Evolutionary conservation across 2,113 vertebrate species (phyloP), one percentile per base, ranked within the genome.

Genomic region (Phoxinus phoxinus): DNA sequence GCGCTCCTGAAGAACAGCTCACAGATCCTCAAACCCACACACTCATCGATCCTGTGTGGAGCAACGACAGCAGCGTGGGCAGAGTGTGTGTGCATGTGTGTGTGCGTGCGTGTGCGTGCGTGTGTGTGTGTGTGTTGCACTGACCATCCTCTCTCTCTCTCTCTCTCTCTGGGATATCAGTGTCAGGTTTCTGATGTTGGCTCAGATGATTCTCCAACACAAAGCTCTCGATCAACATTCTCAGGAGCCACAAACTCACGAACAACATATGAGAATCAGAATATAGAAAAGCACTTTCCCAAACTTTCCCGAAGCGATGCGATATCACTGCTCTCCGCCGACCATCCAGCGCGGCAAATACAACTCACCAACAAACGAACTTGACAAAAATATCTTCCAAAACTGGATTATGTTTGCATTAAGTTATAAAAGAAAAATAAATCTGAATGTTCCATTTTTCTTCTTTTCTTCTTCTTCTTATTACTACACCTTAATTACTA

Each of bases 171-270:
- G 81, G 59, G 35, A 84, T 89, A 84, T 86, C 87, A 61, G 61
- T 80, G 69, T 90, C 85, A 59, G 77, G 88, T 90, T 90, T 75
- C 88, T 65, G 78, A 79, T 56, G 71, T 23, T 69, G 19, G 84
- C 67, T 89, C 86, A 25, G 81, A 82, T 88, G 85, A 67, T 85
- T 59, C 74, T 65, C 63, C 11, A 77, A 48, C 81, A 89, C 83
- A 83, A 84, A 82, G 77, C 72, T 44, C 30, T 73, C 69, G 81
- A 83, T 84, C 84, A 88, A 83, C 80, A 87, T 84, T 51, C 37
- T 71, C 69, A 73, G 37, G 46, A 83, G 4, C 46, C 51, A 73
- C 32, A 56, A 83, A 86, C 72, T 44, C 86, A 84, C 85, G 78
- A 87, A 85, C 86, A 77, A 86, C 65, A 56, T n/a, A 87, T 84